Percentiles rank a stretch among this genome's conserved stretches.
phyloP scores from a whole-genome alignment of 2,888 invertebrate species.

The Idaea straminata region DNA sequence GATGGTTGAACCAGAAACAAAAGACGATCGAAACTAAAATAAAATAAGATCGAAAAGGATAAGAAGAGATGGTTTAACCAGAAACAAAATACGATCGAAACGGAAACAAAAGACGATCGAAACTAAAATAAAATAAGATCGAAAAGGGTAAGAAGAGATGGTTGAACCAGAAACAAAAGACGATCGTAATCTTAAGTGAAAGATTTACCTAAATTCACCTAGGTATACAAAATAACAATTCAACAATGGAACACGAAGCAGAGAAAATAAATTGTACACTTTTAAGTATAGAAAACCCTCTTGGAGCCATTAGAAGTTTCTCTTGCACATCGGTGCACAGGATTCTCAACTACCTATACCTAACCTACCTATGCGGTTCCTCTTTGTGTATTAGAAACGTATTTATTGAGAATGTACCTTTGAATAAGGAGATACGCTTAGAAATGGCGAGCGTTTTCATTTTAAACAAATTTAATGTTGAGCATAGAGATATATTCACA shows the following conservation, averaged over 20 bases:
- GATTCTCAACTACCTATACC: not conserved
- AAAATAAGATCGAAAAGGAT: too few relatives aligned
- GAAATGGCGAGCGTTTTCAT: not conserved
- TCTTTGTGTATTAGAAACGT: not conserved
- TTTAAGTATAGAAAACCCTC: slow-evolving; percentile 20
- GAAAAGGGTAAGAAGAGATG: too few relatives aligned
- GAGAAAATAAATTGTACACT: slow-evolving; percentile 28
- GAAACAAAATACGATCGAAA: too few relatives aligned
- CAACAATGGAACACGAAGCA: slow-evolving; percentile 16
- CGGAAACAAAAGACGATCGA: too few relatives aligned
- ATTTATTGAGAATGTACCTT: not conserved
- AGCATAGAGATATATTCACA: too few relatives aligned
- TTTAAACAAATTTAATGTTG: too few relatives aligned
- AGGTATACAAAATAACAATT: slow-evolving; percentile 1
- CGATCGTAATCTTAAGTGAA: too few relatives aligned
- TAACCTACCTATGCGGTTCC: not conserved
- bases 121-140: too few relatives aligned
- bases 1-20: too few relatives aligned
- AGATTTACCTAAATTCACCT: not conserved
- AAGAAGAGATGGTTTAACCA: too few relatives aligned
- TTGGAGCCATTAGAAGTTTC: slow-evolving; percentile 16
- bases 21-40: too few relatives aligned
- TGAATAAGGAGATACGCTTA: not conserved
- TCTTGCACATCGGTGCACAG: slow-evolving; percentile 3
- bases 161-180: too few relatives aligned